Base-by-base conservation (phyloP, 2,888 invertebrate genomes). In the Eurytoma adleriae region DNA sequence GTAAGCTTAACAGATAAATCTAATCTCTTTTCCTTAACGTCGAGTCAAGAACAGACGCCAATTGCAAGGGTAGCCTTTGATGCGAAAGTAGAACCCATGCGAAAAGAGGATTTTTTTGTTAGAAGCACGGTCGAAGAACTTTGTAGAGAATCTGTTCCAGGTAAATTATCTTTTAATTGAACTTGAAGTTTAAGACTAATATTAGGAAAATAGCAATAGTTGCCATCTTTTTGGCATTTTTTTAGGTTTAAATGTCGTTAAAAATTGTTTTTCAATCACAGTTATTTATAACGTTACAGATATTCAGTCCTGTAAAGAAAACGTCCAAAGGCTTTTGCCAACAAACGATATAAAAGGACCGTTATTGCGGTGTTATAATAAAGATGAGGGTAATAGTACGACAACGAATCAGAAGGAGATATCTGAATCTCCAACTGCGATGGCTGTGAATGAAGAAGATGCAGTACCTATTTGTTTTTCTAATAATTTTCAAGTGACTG, bases 61-160 rank as follows among this genome's bases (percentile, higher is more conserved):
- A 67, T 80, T 14, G 16, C 91, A 84, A 89, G 90, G 85, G 81
- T 88, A 61, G 84, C 86, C 5, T 83, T 86, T n/a, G 85, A 86
- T 40, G 75, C 61, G 0, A 81, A 73, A 48, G 20, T 13, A 4
- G 76, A 72, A 54, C 14, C 18, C 14, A 16, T 61, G 5, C 27
- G 12, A 20, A 68, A 81, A 16, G 67, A 77, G 40, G 70, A 64
- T 2, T 57, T 16, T 56, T 12, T 57, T 13, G 52, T 1, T 50
- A 50, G 57, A 59, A 52, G 61, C 14, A 18, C 14, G 12, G 54
- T 30, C 27, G 54, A 70, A 30, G 10, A 50, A 59, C 4, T 67
- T 13, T 52, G 27, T 40, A 50, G 67, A 48, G 52, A 78, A 16
- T 2, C 56, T 73, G 24, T 62, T 20, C 52, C 70, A 64, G 64